phyloP scores from a whole-genome alignment of 30 jellyfish, hydroid and myxozoan species.

The Clytia hemisphaerica region DNA sequence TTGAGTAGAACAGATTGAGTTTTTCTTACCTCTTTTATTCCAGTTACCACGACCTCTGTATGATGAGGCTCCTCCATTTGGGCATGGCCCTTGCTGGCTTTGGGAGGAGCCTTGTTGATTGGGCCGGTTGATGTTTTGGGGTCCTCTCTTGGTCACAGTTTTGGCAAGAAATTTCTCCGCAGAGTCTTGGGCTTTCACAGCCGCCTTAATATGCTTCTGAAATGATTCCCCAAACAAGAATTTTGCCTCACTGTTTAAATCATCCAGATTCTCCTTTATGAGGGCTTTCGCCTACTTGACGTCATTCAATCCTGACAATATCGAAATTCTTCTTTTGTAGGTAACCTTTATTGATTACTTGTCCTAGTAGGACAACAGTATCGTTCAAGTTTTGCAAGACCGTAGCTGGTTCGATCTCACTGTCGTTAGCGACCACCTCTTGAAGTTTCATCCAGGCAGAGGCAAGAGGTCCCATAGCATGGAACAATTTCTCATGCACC shows the following conservation, averaged over 20 bases:
- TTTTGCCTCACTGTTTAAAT: not conserved
- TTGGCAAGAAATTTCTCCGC: not conserved
- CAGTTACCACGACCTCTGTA: too few species aligned
- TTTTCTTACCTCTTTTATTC: too few species aligned
- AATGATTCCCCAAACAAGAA: not conserved
- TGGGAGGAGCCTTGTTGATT: not conserved
- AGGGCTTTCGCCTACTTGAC: not conserved
- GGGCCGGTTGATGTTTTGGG: not conserved
- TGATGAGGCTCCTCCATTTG: too few species aligned
- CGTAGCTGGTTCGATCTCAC: not conserved
- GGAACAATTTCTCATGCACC: not conserved
- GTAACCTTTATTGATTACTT: not conserved
- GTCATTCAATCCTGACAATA: not conserved
- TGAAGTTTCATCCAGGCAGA: not conserved
- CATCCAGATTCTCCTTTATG: not conserved
- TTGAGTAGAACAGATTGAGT: too few species aligned
- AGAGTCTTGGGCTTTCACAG: not conserved
- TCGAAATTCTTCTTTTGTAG: not conserved
- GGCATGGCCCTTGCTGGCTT: not conserved
- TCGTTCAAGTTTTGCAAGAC: too few species aligned
- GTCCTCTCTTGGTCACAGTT: not conserved
- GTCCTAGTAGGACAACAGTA: not conserved
- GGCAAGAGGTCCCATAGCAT: constrained; percentile 1
- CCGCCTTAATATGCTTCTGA: not conserved
- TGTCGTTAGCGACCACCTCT: not conserved